Percentiles rank a stretch among this genome's conserved stretches.
phyloP scores from a whole-genome alignment of 1,140 invertebrate genomes.

The Himalopsyche phryganea region DNA sequence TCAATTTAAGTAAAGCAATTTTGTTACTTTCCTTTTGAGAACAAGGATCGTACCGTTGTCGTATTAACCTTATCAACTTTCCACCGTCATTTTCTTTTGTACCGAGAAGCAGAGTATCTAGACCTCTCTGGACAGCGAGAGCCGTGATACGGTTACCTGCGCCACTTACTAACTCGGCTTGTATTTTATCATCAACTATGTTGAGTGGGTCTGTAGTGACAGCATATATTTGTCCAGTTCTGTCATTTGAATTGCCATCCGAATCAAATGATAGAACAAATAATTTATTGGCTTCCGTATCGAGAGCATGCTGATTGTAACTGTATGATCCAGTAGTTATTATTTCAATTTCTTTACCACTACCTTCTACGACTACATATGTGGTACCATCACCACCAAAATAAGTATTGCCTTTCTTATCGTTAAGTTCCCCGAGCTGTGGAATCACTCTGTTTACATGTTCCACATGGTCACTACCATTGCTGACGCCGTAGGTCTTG shows the following conservation, averaged over 20 bases:
- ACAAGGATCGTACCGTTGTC: constrained; percentile 7
- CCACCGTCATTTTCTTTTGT: constrained; percentile 2
- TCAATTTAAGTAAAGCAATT: background rate
- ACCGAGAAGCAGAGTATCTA: constrained; percentile 9
- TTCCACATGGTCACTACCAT: background rate
- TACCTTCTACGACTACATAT: background rate
- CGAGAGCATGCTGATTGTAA: constrained; percentile 10
- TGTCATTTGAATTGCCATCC: background rate
- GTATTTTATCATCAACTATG: background rate
- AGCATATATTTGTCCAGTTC: background rate
- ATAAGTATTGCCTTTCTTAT: constrained; percentile 13
- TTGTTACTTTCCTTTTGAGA: constrained; percentile 3
- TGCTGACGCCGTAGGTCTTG: constrained; percentile 1
- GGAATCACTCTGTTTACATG: constrained; percentile 2
- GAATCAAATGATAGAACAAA: constrained; percentile 13
- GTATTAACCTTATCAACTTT: constrained; percentile 12
- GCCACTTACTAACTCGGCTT: background rate
- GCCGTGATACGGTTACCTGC: constrained; percentile 14
- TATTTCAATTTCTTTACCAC: constrained; percentile 13
- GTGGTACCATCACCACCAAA: constrained; percentile 9
- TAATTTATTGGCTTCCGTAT: constrained; percentile 7
- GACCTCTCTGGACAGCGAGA: constrained; percentile 10
- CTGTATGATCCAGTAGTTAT: constrained; percentile 14
- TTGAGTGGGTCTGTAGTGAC: background rate
- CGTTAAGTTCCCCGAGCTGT: background rate